A percentile compares a stretch with the other conserved stretches of the same genome.
Evolutionary conservation across 2,113 vertebrate species (phyloP).

Genomic region (Triplophysa dalaica): DNA sequence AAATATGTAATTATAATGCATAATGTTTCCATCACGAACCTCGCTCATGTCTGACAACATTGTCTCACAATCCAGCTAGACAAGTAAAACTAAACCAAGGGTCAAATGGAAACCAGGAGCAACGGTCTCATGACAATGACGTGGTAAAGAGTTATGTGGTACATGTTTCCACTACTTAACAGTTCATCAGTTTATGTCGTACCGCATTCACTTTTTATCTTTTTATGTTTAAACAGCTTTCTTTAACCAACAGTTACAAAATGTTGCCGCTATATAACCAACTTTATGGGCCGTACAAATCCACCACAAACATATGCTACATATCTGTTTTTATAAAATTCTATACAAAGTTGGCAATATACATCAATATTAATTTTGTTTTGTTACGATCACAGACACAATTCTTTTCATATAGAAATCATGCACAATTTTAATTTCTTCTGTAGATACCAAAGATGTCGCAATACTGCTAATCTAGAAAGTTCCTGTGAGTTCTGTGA

Average conservation of each 20-base stretch:
- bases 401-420: not conserved
- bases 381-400: too few species aligned
- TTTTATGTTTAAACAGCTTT: too few species aligned
- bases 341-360: too few species aligned
- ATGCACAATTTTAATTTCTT: too few species aligned
- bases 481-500: not conserved
- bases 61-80: not conserved
- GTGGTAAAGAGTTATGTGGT: not conserved
- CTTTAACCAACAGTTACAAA: too few species aligned
- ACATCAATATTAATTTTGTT: too few species aligned
- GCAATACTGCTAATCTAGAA: too few species aligned
- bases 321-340: too few species aligned
- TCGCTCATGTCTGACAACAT: not conserved
- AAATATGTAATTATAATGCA: not conserved
- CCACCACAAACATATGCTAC: too few species aligned
- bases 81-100: not conserved
- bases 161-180: not conserved
- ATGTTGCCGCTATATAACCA: too few species aligned
- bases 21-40: not conserved
- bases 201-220: not conserved
- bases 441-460: too few species aligned
- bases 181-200: not conserved
- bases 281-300: too few species aligned
- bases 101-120: slow-evolving; percentile 5
- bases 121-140: not conserved